A percentile compares a stretch with the other conserved stretches of the same genome.
Conservation (phyloP, 2,888 invertebrate genomes). For the Ectobius pallidus region DNA sequence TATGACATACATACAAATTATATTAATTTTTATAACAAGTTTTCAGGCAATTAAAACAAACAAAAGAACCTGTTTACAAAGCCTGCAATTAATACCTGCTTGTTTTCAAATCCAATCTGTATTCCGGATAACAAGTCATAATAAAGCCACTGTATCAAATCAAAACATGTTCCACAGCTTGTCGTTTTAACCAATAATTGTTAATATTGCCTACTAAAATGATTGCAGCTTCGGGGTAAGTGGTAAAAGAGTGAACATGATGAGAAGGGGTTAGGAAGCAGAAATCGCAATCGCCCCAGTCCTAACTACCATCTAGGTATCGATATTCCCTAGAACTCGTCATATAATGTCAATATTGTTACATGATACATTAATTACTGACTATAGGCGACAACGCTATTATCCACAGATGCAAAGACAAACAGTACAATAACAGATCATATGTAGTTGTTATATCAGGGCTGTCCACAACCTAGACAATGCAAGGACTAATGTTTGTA, state of each 20-base stretch:
- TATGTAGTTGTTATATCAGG: constrained; percentile 16
- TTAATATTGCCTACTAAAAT: not conserved
- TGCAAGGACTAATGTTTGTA: not conserved
- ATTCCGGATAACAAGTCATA: too few relatives aligned
- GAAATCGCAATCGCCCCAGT: too few relatives aligned
- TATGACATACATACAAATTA: too few relatives aligned
- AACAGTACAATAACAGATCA: constrained; percentile 5
- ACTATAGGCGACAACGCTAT: constrained; percentile 15
- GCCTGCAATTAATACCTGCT: too few relatives aligned
- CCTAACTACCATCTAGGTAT: not conserved
- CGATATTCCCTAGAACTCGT: constrained; percentile 12
- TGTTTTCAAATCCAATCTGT: too few relatives aligned
- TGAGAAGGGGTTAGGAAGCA: too few relatives aligned
- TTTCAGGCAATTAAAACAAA: too few relatives aligned
- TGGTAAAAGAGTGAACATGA: not conserved
- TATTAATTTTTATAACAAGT: too few relatives aligned
- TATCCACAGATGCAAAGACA: constrained; percentile 18
- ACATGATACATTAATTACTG: constrained; percentile 19
- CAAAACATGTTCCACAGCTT: too few relatives aligned
- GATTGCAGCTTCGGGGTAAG: not conserved
- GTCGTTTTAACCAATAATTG: too few relatives aligned
- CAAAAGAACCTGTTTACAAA: too few relatives aligned
- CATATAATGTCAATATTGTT: constrained; percentile 20
- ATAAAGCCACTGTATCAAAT: too few relatives aligned
- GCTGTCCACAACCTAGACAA: not conserved